Base-by-base conservation (phyloP, 1,140 invertebrate genomes). In the Bombus impatiens region DNA sequence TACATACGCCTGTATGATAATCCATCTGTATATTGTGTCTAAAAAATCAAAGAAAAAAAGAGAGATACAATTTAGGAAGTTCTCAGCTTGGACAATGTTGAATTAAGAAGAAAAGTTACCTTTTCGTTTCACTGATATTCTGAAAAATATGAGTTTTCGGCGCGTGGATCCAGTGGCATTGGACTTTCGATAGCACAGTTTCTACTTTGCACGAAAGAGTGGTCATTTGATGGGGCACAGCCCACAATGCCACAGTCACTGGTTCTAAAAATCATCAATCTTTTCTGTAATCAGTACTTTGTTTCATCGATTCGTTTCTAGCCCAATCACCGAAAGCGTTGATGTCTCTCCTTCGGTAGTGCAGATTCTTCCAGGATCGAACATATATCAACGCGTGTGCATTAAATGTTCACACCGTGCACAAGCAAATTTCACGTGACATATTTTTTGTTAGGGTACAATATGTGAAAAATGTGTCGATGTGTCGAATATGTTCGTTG, bases 171-270 rank as follows among this genome's bases (percentile, higher is more conserved):
- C 95, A 95, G 9, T 92, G 91, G 47, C 95, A 95, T 47, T 92
- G 88, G 22, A 92, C 89, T 62, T 94, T 81, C 12, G 88, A 78
- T 25, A 90, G 74, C 47, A 91, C 79, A 32, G 84, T 79, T 82
- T 92, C 90, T 70, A 93, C 87, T 84, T 92, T 94, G 77, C 95
- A 95, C 28, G 94, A 94, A 59, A 95, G 87, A 79, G 92, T 95
- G 25, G 94, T 93, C 86, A 92, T 92, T 77, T 94, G 93, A 92
- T 95, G 93, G 47, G 93, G 93, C 65, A 91, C 81, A 57, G 93
- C 91, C 94, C 94, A 95, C 53, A 95, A 67, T 62, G 92, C 92
- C 25, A 95, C 91, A 78, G 90, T 92, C 1, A 94, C 92, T 5
- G 92, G 90, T 77, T 95, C 94, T 94, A 92, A 76, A 91, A 90